Percentiles rank a stretch among this genome's conserved stretches.
These are phyloP conservation scores for Corythaeola cristata DNA, from an alignment of 2,113 vertebrate species.

Conservation along the genomic window DNA sequence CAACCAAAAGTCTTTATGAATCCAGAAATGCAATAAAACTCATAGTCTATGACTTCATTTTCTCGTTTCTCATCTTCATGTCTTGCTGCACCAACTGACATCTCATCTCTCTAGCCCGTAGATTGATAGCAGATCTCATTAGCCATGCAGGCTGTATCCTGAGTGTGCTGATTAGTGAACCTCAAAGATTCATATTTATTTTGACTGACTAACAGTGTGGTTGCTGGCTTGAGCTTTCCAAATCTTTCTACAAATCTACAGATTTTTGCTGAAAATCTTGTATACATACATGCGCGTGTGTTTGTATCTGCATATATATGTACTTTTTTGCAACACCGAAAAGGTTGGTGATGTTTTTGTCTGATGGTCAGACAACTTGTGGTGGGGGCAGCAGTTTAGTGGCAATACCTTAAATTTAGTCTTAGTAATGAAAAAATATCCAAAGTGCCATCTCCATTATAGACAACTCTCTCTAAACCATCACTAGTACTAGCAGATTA, in stretches of 20 bases:
- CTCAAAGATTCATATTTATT: neutral
- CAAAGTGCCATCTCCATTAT: neutral
- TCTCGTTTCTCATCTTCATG: neutral
- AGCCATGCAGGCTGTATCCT: neutral
- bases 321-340: neutral
- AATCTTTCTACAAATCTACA: neutral
- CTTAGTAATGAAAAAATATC: neutral
- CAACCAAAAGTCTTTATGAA: neutral
- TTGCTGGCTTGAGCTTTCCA: neutral
- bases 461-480: neutral
- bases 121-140: neutral
- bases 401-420: neutral
- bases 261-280: neutral
- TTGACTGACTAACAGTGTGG: neutral
- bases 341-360: neutral
- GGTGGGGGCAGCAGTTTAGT: neutral
- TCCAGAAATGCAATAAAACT: slow-evolving; percentile 2
- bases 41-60: neutral
- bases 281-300: fast-evolving
- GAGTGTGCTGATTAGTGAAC: neutral
- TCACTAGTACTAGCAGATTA: neutral
- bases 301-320: too few species aligned
- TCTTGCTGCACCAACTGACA: neutral
- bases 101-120: neutral
- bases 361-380: neutral